Conservation (phyloP, 2,797 vertebrate species). For the Cheracebus regulus region DNA sequence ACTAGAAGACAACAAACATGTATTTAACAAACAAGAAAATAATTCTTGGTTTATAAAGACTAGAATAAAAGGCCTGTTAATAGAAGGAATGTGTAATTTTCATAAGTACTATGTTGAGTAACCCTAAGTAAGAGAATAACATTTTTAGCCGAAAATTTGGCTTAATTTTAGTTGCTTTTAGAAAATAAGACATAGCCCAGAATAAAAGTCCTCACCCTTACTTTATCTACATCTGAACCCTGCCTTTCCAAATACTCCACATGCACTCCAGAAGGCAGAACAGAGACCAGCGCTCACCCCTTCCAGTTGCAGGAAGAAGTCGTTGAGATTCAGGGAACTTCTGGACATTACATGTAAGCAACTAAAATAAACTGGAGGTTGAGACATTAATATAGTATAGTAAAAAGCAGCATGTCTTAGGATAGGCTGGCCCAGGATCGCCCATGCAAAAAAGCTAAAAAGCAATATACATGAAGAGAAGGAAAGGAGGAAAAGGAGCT, state of each 20-base stretch:
- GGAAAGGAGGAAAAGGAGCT: not conserved
- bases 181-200: not conserved
- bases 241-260: not conserved
- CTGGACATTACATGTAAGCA: not conserved
- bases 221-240: not conserved
- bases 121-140: not conserved
- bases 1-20: not conserved
- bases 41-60: not conserved
- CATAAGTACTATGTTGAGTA: not conserved
- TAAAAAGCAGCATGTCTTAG: not conserved
- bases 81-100: not conserved
- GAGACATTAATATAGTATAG: not conserved
- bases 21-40: not conserved
- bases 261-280: not conserved
- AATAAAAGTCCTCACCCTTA: not conserved
- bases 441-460: not conserved
- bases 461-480: not conserved
- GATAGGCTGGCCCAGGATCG: not conserved
- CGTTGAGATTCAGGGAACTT: not conserved
- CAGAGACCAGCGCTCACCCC: not conserved
- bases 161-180: not conserved
- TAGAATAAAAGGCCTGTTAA: not conserved
- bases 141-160: not conserved
- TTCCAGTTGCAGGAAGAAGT: not conserved
- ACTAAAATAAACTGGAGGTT: not conserved